Evolutionary conservation across 2,113 vertebrate genomes (phyloP).

Genomic region (Mustelus asterias): DNA sequence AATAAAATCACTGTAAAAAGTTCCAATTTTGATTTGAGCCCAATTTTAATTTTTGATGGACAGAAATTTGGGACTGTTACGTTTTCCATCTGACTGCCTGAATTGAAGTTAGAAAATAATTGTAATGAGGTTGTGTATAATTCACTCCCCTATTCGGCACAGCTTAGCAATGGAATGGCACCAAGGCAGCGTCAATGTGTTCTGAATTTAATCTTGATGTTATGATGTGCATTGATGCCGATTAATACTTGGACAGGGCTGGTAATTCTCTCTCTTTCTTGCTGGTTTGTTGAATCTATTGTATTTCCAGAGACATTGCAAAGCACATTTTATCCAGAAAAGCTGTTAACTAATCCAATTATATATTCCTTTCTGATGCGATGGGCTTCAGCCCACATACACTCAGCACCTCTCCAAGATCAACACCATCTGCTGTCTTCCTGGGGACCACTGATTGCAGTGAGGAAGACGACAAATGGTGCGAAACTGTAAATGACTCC

Average conservation of each 20-base stretch:
- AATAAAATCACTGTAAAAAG: neutral
- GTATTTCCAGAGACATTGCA: neutral
- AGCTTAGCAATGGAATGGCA: neutral
- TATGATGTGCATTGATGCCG: neutral
- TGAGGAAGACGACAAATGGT: neutral
- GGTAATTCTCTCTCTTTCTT: neutral
- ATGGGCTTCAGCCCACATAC: neutral
- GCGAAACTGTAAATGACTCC: neutral
- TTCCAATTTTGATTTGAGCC: neutral
- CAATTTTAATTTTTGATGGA: neutral
- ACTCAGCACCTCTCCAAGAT: neutral
- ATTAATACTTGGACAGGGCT: neutral
- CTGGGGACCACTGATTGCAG: neutral
- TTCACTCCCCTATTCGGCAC: neutral
- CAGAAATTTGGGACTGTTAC: neutral
- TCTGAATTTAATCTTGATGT: neutral
- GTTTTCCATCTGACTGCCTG: neutral
- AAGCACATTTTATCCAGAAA: neutral
- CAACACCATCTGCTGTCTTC: slow-evolving; percentile 15
- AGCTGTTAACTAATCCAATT: slow-evolving; percentile 31
- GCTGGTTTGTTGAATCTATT: neutral
- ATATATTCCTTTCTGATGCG: neutral
- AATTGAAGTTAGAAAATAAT: neutral
- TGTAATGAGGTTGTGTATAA: neutral
- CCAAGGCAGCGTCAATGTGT: too few species aligned